Evolutionary conservation across 2,888 invertebrate species (phyloP).

Genomic region (Cerastoderma edule): DNA sequence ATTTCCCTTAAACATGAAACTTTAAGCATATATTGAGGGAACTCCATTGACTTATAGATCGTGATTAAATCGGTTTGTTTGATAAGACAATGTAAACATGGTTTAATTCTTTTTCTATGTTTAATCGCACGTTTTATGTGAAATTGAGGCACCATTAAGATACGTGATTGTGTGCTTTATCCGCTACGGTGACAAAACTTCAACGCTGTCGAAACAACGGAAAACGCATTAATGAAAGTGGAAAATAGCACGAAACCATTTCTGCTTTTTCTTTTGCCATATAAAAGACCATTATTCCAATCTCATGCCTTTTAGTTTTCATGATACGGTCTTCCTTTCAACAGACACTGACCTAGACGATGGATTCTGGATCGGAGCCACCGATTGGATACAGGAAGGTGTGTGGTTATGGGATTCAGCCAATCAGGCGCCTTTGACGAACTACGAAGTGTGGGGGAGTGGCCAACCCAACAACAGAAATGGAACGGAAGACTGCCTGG

Average conservation of each 20-base stretch:
- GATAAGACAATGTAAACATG: too few relatives aligned
- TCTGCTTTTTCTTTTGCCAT: too few relatives aligned
- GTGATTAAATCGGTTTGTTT: too few relatives aligned
- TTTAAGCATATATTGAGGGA: too few relatives aligned
- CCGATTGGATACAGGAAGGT: constrained; percentile 9
- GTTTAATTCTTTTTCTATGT: too few relatives aligned
- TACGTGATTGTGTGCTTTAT: neutral
- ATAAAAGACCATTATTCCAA: too few relatives aligned
- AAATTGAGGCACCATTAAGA: too few relatives aligned
- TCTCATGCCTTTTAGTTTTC: too few relatives aligned
- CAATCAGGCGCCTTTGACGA: neutral
- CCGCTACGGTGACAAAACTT: too few relatives aligned
- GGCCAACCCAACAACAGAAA: constrained; percentile 41
- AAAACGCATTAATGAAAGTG: neutral
- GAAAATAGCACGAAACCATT: neutral
- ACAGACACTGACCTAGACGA: constrained; percentile 28
- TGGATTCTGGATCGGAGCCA: constrained; percentile 42
- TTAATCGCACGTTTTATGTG: too few relatives aligned
- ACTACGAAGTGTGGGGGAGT: constrained; percentile 19
- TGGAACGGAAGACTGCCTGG: constrained; percentile 34
- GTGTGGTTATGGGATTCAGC: constrained; percentile 37
- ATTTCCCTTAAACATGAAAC: too few relatives aligned
- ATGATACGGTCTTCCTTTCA: neutral
- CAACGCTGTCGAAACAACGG: neutral
- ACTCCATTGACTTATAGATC: too few relatives aligned